Evolutionary conservation across 92 coral and sea anemone genomes (phyloP), one percentile per base, ranked within the genome.

Genomic region (Zoanthus sansibaricus): DNA sequence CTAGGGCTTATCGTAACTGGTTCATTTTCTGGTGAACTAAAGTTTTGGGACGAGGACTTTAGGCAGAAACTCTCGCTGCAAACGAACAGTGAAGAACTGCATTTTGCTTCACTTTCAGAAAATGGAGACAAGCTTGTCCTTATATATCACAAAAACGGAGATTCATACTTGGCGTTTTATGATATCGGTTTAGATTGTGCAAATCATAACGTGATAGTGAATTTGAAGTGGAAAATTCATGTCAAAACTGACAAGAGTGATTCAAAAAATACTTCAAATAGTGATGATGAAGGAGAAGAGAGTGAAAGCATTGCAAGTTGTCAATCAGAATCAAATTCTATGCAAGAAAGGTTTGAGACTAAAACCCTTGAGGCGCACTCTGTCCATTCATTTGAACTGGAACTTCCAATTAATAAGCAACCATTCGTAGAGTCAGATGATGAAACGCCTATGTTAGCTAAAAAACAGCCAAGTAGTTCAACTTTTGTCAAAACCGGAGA

Each of bases 21-120:
- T 1, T 91, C 94, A 2, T 94, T 91, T 72, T 88, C 91, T 76
- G 98, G 94, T 11, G 98, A 94, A 82, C 90, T 94, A 74, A 94
- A 94, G 70, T 85, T 94, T 10, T 94, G 98, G 98, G 86, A 83
- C 72, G 82, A 92, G 66, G 75, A 86, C 30, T 91, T 91, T 83
- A 64, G 87, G 51, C 66, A 86, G 16, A 72, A 88, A n/a, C 51
- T 83, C 7, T 83, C 80, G 59, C 64, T 62, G 69, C 70, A 88
- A 45, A 76, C 92, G 32, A 84, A 71, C 49, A 75, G 77, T n/a
- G 87, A 88, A 13, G 87, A 79, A 8, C 21, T 92, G 72, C 87
- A 89, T 66, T 94, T 84, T 87, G 98, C 94, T 14, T 92, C 88
- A 15, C 93, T 95, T 92, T 91, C 94, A 4, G 55, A 71, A 48